A percentile compares a stretch with the other conserved stretches of the same genome.
Evolutionary conservation across 2,113 vertebrate genomes (phyloP).

Genomic region (Cairina moschata): DNA sequence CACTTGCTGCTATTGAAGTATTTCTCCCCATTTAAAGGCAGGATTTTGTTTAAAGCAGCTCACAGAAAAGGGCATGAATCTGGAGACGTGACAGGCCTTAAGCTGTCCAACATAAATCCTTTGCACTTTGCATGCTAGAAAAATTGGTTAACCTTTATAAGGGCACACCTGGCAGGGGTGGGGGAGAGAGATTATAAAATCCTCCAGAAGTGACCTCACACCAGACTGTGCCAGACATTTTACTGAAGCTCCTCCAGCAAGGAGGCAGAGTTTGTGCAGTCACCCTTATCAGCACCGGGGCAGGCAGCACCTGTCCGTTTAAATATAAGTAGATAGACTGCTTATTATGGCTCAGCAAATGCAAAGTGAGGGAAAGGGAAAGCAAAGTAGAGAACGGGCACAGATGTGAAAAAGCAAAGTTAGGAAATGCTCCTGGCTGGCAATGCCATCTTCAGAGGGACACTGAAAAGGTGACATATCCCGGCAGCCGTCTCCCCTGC

Average conservation of each 20-base stretch:
- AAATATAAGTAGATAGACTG: neutral
- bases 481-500: neutral
- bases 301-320: conserved; percentile 36
- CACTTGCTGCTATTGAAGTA: neutral
- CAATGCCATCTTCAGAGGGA: neutral
- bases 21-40: neutral
- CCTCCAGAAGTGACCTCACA: neutral
- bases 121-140: neutral
- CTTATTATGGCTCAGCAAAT: neutral
- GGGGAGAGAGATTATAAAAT: neutral
- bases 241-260: neutral
- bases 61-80: neutral
- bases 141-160: neutral
- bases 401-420: neutral
- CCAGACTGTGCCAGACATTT: neutral
- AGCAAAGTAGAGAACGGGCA: neutral
- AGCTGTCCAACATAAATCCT: neutral
- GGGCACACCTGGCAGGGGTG: neutral
- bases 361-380: conserved; percentile 13
- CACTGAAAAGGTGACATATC: neutral
- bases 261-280: neutral
- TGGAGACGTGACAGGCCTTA: neutral
- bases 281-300: conserved; percentile 14
- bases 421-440: neutral
- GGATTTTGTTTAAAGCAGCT: neutral